Evolutionary conservation across 2,113 vertebrate species (phyloP).

Genomic region (Saccopteryx bilineata): DNA sequence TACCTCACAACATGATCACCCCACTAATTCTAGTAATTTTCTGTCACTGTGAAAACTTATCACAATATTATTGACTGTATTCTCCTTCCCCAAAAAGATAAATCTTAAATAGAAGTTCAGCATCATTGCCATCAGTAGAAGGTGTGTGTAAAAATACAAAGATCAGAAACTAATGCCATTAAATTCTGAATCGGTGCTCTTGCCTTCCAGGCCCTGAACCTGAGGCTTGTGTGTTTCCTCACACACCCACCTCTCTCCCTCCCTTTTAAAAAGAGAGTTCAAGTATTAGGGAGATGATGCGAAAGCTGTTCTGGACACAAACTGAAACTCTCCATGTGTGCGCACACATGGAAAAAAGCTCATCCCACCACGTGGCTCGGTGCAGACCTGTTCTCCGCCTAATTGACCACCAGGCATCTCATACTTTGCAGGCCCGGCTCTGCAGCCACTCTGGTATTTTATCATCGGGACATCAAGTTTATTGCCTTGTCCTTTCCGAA

Average conservation of each 20-base stretch:
- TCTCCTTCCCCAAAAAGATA: background rate
- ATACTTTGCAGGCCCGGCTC: background rate
- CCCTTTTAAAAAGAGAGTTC: background rate
- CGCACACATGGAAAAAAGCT: background rate
- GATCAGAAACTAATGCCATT: background rate
- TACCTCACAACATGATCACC: background rate
- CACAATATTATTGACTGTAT: background rate
- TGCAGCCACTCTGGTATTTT: background rate
- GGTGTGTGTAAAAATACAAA: background rate
- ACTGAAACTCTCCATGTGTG: background rate
- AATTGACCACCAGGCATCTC: too few species aligned
- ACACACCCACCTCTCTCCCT: background rate
- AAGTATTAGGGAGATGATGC: background rate
- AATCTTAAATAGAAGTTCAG: background rate
- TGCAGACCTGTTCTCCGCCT: background rate
- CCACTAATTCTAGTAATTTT: background rate
- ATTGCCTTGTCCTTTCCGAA: background rate
- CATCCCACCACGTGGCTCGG: fast-evolving
- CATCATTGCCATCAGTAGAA: background rate
- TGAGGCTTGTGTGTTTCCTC: background rate
- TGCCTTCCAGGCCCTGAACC: background rate
- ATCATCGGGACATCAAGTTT: too few species aligned
- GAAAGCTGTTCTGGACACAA: background rate
- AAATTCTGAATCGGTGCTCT: background rate
- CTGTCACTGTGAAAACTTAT: background rate